Base-by-base conservation (phyloP, 2,113 vertebrate species). In the Grammomys dolichurus region DNA sequence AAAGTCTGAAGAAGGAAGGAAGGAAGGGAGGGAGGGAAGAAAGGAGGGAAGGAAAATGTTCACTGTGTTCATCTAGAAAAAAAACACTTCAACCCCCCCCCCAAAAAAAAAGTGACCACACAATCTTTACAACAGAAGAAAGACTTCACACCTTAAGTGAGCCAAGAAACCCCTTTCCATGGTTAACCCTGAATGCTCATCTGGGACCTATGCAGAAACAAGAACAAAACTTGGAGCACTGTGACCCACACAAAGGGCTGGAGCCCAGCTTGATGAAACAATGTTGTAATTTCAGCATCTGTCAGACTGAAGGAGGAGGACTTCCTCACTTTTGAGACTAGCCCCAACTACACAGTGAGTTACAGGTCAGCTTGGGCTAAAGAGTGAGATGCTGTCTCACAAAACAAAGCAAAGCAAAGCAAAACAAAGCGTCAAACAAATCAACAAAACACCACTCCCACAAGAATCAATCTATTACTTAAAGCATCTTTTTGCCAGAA, bases 121-220 rank as follows among this genome's bases (percentile, higher is more conserved):
- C 70, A 90, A 90, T 90, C 73, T 88, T 93, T 70, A 89, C 95
- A 90, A 95, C 7, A 76, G 73, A 40, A 73, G 54, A 86, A 69
- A 86, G 22, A 86, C 4, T 72, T 90, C 58, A 58, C 11, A 19
- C 78, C n/a, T 58, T 33, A 89, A 81, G 51, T 91, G 24, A 95
- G 33, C 85, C 92, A 58, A 76, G 70, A 93, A 85, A 22, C 48
- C 26, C 78, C 40, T 67, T 40, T 73, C n/a, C 36, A 72, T 3
- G 11, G 69, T 70, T 70, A 17, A 72, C 36, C 17, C 8, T 48
- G 24, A 60, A 8, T 70, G 26, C 33, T 89, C 33, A 67, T 56
- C 1, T 77, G 77, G 93, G 56, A 28, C 22, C 77, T 33, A n/a
- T 17, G 9, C 24, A 67, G 40, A 93, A 91, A 31, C 14, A 28